A percentile compares a stretch with the other conserved stretches of the same genome.
Conservation (phyloP, 2,797 vertebrate species). For the Rhynchonycteris naso region DNA sequence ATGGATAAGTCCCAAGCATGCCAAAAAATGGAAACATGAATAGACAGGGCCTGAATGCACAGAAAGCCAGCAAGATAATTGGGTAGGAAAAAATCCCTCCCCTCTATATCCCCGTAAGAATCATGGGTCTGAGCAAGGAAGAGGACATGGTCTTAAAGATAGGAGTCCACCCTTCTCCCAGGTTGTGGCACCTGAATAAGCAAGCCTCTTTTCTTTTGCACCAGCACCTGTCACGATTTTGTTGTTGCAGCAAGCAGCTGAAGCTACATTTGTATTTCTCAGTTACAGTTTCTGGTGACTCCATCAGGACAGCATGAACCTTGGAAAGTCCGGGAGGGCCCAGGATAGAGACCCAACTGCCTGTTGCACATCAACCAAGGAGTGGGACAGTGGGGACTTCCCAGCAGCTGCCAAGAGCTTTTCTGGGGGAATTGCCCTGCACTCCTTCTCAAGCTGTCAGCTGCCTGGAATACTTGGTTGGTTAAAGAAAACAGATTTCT, state of each 20-base stretch:
- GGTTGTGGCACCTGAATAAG: not conserved
- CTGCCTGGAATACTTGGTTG: not conserved
- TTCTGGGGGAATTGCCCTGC: not conserved
- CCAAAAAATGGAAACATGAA: no score
- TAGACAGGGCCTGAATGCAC: not conserved
- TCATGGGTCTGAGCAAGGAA: not conserved
- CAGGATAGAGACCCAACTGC: not conserved
- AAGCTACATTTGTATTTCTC: not conserved
- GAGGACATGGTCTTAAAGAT: not conserved
- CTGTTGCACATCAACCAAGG: not conserved
- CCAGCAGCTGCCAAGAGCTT: not conserved
- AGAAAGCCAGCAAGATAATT: not conserved
- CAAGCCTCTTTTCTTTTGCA: not conserved
- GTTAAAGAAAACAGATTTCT: not conserved
- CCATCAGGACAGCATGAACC: not conserved
- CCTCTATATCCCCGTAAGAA: not conserved
- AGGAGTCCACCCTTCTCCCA: not conserved
- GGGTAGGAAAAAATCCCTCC: not conserved
- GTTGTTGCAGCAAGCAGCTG: not conserved
- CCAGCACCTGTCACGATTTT: not conserved
- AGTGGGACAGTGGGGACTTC: not conserved
- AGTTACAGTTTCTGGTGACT: no score
- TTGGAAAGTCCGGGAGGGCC: not conserved
- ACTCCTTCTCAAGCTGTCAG: not conserved
- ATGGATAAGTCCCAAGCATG: no score